Evolutionary conservation across 2,113 vertebrate genomes (phyloP).

Genomic region (Megaptera novaeangliae): DNA sequence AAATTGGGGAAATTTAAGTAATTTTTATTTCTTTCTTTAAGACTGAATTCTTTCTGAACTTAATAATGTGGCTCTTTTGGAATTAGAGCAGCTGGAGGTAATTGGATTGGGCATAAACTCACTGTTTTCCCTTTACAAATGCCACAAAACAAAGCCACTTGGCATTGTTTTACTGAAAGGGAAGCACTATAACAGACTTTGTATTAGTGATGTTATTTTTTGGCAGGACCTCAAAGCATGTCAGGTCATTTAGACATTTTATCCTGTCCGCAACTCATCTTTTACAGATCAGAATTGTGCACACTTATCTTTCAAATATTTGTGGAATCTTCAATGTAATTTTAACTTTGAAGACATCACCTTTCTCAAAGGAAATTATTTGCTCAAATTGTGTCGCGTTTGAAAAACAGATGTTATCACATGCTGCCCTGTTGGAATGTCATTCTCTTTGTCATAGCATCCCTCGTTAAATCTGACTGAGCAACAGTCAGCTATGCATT

Average conservation of each 20-base stretch:
- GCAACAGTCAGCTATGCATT: background rate
- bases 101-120: background rate
- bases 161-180: background rate
- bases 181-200: background rate
- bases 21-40: constrained; percentile 41
- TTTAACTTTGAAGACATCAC: background rate
- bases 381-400: background rate
- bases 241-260: background rate
- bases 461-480: constrained; percentile 9
- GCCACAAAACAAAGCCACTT: background rate
- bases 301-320: background rate
- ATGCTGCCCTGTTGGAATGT: background rate
- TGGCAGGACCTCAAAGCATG: background rate
- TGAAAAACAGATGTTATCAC: background rate
- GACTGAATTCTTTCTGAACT: background rate
- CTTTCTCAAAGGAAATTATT: constrained; percentile 32
- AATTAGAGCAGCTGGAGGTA: constrained; percentile 5
- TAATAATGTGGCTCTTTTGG: constrained; percentile 18
- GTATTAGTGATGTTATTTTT: background rate
- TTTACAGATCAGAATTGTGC: background rate
- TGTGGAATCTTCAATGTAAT: background rate
- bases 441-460: background rate
- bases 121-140: background rate
- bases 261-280: background rate
- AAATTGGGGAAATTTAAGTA: background rate